phyloP scores from a whole-genome alignment of 53 echinoderm and acorn worm species.

The Antedon mediterranea region DNA sequence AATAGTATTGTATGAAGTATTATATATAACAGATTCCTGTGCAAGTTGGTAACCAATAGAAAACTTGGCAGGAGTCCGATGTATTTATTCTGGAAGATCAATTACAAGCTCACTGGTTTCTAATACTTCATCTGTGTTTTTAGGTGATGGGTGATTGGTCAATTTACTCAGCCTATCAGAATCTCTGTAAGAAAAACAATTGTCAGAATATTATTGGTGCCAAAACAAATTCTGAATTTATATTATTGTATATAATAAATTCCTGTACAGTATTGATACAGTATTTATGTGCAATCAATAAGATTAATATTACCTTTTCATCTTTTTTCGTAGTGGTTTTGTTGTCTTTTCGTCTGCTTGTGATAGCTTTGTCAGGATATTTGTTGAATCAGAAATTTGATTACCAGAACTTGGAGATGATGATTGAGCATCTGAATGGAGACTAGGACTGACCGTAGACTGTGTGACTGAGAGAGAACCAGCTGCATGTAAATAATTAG shows the following conservation, averaged over 20 bases:
- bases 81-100: neutral
- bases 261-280: too few species aligned
- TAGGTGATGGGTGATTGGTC: neutral
- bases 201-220: too few species aligned
- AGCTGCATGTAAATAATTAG: neutral
- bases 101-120: neutral
- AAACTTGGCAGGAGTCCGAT: too few species aligned
- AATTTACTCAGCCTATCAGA: neutral
- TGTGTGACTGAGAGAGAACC: neutral
- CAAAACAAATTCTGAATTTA: too few species aligned
- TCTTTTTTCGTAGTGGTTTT: neutral
- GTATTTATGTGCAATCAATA: too few species aligned
- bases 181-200: neutral
- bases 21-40: too few species aligned
- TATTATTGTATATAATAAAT: too few species aligned
- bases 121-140: neutral
- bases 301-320: neutral
- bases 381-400: neutral
- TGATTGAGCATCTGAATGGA: neutral
- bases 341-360: neutral
- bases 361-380: neutral
- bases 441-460: neutral
- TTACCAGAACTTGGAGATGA: neutral
- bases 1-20: too few species aligned
- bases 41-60: too few species aligned